Evolutionary conservation across 1,140 invertebrate genomes (phyloP).

Genomic region (Anagrus nilaparvatae): DNA sequence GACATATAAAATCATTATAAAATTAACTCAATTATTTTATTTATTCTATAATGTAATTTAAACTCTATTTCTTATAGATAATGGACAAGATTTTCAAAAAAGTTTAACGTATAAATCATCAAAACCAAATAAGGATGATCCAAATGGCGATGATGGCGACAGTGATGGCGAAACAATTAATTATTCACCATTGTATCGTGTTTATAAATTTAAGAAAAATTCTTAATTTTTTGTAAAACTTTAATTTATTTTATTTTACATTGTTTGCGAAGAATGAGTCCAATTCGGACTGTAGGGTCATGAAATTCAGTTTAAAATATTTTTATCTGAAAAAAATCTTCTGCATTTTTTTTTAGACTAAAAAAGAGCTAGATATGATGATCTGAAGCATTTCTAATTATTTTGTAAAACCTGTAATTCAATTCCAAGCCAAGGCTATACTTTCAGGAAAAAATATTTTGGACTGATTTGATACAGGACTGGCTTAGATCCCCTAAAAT

Average conservation of each 20-base stretch:
- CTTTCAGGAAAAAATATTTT: too few relatives aligned
- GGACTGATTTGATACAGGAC: too few relatives aligned
- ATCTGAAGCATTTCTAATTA: constrained; percentile 7
- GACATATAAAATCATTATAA: too few relatives aligned
- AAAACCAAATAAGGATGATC: constrained; percentile 31
- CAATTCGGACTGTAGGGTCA: constrained; percentile 8
- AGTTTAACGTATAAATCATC: constrained; percentile 32
- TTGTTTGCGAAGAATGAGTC: constrained; percentile 9
- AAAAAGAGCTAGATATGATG: constrained; percentile 4
- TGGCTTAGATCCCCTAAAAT: too few relatives aligned
- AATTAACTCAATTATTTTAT: too few relatives aligned
- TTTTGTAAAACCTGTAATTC: too few relatives aligned
- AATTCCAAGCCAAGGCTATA: too few relatives aligned
- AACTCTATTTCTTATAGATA: too few relatives aligned
- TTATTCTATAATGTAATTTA: too few relatives aligned
- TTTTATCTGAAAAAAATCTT: constrained; percentile 7
- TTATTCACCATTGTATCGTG: constrained; percentile 29
- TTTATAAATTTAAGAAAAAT: constrained; percentile 25
- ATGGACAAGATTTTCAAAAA: too few relatives aligned
- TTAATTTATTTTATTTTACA: constrained; percentile 12
- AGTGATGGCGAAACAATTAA: constrained; percentile 21
- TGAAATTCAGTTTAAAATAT: constrained; percentile 13
- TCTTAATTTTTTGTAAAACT: constrained; percentile 9
- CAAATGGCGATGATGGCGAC: constrained; percentile 25
- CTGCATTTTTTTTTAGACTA: too few relatives aligned